These are phyloP conservation scores for Cololabis saira DNA, from an alignment of 2,113 vertebrate genomes.

Conservation along the genomic window DNA sequence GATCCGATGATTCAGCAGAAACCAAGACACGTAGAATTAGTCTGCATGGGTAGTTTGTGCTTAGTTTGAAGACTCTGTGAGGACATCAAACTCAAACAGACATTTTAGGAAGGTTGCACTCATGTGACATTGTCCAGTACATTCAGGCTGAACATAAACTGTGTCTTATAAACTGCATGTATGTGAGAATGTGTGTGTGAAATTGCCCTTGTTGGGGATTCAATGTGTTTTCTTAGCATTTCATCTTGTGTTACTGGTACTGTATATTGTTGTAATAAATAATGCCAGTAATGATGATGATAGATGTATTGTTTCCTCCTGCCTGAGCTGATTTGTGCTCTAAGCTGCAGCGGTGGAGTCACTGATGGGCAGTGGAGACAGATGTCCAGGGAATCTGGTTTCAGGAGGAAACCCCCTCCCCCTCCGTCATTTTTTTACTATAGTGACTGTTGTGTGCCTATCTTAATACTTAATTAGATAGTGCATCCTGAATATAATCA, in stretches of 20 bases:
- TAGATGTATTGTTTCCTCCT: constrained; percentile 5
- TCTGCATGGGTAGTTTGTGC: constrained; percentile 1
- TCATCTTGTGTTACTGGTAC: background rate
- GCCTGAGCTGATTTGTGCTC: constrained; percentile 30
- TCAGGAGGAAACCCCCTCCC: background rate
- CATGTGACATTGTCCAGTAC: background rate
- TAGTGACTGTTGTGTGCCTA: too few species aligned
- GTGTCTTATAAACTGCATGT: too few species aligned
- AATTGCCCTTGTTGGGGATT: background rate
- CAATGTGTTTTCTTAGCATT: background rate
- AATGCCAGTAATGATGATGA: constrained; percentile 9
- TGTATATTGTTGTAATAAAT: background rate
- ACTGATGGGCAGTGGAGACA: constrained; percentile 31
- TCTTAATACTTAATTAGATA: too few species aligned
- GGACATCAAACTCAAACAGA: constrained; percentile 26
- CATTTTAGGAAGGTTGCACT: constrained; percentile 5
- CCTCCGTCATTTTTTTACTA: constrained; percentile 9
- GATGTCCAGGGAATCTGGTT: constrained; percentile 37
- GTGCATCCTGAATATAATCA: too few species aligned
- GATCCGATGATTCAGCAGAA: constrained; percentile 62
- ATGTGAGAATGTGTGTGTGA: background rate
- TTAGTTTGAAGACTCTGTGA: constrained; percentile 24
- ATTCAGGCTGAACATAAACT: too few species aligned
- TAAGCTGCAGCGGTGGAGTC: constrained; percentile 23
- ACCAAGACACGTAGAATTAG: background rate